Evolutionary conservation across 2,113 vertebrate species (phyloP).

Genomic region (Cinclus cinclus): DNA sequence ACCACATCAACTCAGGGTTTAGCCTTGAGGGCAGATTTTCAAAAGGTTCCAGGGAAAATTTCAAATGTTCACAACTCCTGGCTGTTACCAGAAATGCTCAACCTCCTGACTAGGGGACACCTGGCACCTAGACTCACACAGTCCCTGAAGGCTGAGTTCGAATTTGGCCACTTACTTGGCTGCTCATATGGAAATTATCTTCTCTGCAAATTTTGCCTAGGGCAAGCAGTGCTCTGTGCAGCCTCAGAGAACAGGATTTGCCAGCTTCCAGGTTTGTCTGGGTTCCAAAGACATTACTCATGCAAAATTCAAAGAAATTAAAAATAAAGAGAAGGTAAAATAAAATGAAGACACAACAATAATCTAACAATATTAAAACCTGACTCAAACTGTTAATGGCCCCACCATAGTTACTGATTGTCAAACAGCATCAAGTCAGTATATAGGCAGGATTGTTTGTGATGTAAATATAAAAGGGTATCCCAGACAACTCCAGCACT

Average conservation of each 20-base stretch:
- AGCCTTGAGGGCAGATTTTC: background rate
- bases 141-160: background rate
- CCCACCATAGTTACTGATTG: background rate
- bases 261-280: background rate
- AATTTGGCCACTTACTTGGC: background rate
- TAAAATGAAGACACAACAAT: background rate
- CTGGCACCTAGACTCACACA: background rate
- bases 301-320: background rate
- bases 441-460: background rate
- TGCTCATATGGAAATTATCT: background rate
- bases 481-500: conserved; percentile 66
- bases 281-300: background rate
- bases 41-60: background rate
- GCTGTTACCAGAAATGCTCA: background rate
- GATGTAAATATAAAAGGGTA: conserved; percentile 46
- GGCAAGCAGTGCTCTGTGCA: background rate
- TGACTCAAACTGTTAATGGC: conserved; percentile 12
- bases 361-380: conserved; percentile 12
- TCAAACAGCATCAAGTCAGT: conserved; percentile 4
- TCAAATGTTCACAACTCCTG: background rate
- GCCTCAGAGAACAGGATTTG: background rate
- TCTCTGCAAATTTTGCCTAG: background rate
- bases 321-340: conserved; percentile 11
- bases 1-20: background rate
- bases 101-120: background rate